phyloP scores from a whole-genome alignment of 92 coral and sea anemone genomes.

The Zoanthus sociatus region DNA sequence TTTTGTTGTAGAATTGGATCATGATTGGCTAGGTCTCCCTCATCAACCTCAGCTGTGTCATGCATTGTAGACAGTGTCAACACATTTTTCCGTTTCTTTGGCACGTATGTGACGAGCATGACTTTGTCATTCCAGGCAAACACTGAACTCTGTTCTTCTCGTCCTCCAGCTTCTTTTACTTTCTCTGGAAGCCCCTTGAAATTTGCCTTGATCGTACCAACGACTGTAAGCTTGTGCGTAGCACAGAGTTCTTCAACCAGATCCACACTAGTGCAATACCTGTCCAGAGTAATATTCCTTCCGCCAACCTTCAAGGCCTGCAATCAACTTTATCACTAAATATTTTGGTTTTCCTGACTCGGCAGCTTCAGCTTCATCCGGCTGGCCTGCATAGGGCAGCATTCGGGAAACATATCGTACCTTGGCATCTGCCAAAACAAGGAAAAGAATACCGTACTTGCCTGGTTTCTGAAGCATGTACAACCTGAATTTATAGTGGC shows the following conservation, averaged over 20 bases:
- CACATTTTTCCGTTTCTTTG: too few species aligned
- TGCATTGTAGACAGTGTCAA: too few species aligned
- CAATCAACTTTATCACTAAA: not conserved
- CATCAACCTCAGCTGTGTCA: too few species aligned
- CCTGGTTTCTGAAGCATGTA: constrained; percentile 1
- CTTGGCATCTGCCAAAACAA: not conserved
- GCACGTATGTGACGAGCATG: too few species aligned
- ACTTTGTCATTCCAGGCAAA: too few species aligned
- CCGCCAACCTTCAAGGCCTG: too few species aligned
- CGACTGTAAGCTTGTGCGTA: not conserved
- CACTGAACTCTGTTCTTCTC: not conserved
- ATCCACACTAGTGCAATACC: not conserved
- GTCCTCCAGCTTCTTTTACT: not conserved
- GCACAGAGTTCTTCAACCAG: not conserved
- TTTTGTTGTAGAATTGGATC: too few species aligned
- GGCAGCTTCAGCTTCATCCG: not conserved
- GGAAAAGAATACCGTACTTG: not conserved
- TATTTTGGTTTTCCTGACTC: not conserved
- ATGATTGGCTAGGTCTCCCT: too few species aligned
- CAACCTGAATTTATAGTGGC: not conserved
- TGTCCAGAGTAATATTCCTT: too few species aligned
- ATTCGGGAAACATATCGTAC: not conserved
- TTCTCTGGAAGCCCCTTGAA: not conserved
- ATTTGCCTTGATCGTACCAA: not conserved
- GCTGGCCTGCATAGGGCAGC: too few species aligned